Conservation (phyloP, 2,888 invertebrate species). For the Schizotus pectinicornis region DNA sequence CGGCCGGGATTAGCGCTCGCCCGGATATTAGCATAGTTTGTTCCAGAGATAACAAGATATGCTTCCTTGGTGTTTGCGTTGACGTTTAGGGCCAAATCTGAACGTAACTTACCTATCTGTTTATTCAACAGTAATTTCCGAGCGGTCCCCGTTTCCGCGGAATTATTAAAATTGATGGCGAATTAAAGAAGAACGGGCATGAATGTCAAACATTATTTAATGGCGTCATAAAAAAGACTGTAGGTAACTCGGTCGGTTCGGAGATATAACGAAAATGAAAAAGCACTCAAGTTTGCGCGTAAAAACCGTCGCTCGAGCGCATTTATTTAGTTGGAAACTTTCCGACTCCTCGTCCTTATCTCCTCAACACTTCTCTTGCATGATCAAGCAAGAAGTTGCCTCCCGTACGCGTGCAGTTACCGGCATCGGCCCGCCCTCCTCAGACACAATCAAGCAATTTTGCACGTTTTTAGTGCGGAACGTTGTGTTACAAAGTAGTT, state of each 20-base stretch:
- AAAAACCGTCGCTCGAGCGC: conserved; percentile 8
- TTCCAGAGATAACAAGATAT: conserved; percentile 25
- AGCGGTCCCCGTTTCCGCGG: neutral
- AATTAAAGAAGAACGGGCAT: no score
- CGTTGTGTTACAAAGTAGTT: conserved; percentile 7
- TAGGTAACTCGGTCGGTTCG: no score
- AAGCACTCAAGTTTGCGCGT: conserved; percentile 21
- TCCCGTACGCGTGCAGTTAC: conserved; percentile 5
- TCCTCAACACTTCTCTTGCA: conserved; percentile 28
- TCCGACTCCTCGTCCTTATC: conserved; percentile 22
- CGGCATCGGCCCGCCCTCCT: conserved; percentile 1
- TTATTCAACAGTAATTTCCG: neutral
- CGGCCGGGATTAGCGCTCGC: conserved; percentile 18
- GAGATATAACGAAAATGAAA: conserved; percentile 11
- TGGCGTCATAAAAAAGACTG: no score
- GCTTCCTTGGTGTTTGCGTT: conserved; percentile 15
- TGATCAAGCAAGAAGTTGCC: conserved; percentile 26
- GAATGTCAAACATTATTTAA: no score
- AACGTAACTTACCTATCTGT: conserved; percentile 11
- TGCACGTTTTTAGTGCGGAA: conserved; percentile 17
- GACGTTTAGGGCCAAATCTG: conserved; percentile 7
- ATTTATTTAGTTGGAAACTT: conserved; percentile 2
- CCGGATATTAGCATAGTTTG: conserved; percentile 29
- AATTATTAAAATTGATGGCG: neutral
- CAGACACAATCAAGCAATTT: conserved; percentile 18